A percentile compares a stretch with the other conserved stretches of the same genome.
These are phyloP conservation scores for Phoxinus phoxinus DNA, from an alignment of 2,113 vertebrate genomes.

Conservation along the genomic window DNA sequence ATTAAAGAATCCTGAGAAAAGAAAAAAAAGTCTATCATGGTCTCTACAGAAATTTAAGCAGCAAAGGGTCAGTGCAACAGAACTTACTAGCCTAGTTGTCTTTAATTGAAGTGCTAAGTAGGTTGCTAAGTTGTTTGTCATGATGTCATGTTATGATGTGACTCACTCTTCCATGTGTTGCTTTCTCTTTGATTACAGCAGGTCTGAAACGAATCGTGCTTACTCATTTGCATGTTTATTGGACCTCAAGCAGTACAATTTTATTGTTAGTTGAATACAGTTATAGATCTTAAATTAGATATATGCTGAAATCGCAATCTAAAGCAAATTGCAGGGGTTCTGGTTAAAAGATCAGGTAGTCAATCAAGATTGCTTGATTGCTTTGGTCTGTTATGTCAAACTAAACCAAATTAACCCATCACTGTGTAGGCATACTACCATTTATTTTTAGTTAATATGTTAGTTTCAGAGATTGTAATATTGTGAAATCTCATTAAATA, in stretches of 20 bases:
- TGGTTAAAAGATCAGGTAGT: neutral
- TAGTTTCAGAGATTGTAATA: neutral
- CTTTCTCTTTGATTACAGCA: conserved; percentile 42
- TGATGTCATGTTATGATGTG: neutral
- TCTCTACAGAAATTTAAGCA: neutral
- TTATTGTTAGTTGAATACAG: conserved; percentile 66
- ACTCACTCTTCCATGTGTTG: neutral
- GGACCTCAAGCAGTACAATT: conserved; percentile 52
- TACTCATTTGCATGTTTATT: conserved; percentile 71
- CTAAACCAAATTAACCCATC: neutral
- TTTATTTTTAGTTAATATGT: neutral
- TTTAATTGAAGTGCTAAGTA: conserved; percentile 19
- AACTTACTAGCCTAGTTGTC: neutral
- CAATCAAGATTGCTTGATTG: neutral
- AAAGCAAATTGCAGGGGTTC: neutral
- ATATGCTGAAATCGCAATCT: neutral
- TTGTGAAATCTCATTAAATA: neutral
- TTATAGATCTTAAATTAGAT: conserved; percentile 4
- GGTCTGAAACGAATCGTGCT: neutral
- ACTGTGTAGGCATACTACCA: neutral
- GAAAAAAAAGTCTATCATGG: neutral
- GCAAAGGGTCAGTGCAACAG: neutral
- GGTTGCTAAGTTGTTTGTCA: conserved; percentile 6
- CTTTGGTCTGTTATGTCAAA: neutral
- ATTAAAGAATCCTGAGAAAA: neutral